These are phyloP conservation scores for Tylochromis polylepis DNA, from an alignment of 2,113 vertebrate species.

Conservation along the genomic window DNA sequence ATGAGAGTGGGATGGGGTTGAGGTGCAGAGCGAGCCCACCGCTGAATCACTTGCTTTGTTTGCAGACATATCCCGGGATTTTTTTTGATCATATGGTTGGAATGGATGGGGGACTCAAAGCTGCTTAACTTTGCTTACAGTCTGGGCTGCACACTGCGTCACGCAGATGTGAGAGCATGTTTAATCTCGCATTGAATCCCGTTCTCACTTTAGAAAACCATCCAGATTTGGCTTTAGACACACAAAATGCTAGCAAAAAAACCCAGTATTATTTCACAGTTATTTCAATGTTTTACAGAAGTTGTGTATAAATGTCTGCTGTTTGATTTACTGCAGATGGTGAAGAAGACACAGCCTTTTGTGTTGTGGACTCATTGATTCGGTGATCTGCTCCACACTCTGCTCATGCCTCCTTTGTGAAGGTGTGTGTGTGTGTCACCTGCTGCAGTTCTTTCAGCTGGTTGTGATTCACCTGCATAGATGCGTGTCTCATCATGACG, in stretches of 20 bases:
- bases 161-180: constrained; percentile 14
- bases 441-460: constrained; percentile 21
- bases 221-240: not conserved
- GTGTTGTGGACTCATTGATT: not conserved
- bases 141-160: not conserved
- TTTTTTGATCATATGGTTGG: constrained; percentile 50
- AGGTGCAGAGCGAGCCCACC: constrained; percentile 42
- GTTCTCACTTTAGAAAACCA: not conserved
- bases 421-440: constrained; percentile 22
- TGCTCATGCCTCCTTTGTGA: not conserved
- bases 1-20: constrained; percentile 32
- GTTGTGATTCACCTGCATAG: constrained; percentile 51
- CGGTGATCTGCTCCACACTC: not conserved
- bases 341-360: not conserved
- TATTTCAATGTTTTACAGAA: not conserved
- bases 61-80: constrained; percentile 51
- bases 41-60: constrained; percentile 66
- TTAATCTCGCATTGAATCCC: not conserved
- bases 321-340: not conserved
- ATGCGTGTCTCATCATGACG: constrained; percentile 61
- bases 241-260: not conserved
- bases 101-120: constrained; percentile 38
- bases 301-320: not conserved
- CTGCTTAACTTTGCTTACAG: constrained; percentile 29
- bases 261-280: not conserved